A percentile compares a stretch with the other conserved stretches of the same genome.
Evolutionary conservation across 1,140 invertebrate genomes (phyloP).

Genomic region (Ceratina calcarata): DNA sequence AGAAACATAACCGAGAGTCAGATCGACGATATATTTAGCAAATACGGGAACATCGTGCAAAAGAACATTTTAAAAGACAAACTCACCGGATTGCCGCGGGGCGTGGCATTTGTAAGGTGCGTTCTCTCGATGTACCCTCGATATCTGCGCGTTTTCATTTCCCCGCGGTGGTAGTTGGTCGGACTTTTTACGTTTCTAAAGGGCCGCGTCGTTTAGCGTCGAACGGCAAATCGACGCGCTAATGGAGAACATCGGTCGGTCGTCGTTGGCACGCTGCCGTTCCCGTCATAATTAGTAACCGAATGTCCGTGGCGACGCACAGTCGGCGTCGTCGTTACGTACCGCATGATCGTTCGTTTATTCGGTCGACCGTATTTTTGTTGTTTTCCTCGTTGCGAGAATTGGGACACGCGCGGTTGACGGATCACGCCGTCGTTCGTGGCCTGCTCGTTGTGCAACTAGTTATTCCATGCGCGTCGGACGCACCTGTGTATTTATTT

Average conservation of each 20-base stretch:
- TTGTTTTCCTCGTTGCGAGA: constrained; percentile 1
- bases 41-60: constrained; percentile 94
- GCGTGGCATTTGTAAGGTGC: constrained; percentile 96
- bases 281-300: constrained; percentile 30
- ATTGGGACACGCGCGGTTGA: too few species aligned
- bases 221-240: neutral
- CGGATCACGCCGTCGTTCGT: too few species aligned
- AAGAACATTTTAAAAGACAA: constrained; percentile 94
- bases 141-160: too few species aligned
- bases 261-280: constrained; percentile 27
- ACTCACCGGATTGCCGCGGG: constrained; percentile 90
- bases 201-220: neutral
- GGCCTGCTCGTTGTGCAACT: too few species aligned
- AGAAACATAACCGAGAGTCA: constrained; percentile 89
- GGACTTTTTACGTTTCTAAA: neutral
- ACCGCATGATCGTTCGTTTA: neutral
- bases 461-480: too few species aligned
- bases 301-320: neutral
- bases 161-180: neutral
- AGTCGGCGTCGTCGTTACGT: too few species aligned
- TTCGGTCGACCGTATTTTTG: neutral
- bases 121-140: constrained; percentile 41
- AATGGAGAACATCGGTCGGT: neutral
- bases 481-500: constrained; percentile 64
- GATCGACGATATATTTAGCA: constrained; percentile 91